These are phyloP conservation scores for Melanerpes aurifrons DNA, from an alignment of 2,113 vertebrate species.

Conservation along the genomic window DNA sequence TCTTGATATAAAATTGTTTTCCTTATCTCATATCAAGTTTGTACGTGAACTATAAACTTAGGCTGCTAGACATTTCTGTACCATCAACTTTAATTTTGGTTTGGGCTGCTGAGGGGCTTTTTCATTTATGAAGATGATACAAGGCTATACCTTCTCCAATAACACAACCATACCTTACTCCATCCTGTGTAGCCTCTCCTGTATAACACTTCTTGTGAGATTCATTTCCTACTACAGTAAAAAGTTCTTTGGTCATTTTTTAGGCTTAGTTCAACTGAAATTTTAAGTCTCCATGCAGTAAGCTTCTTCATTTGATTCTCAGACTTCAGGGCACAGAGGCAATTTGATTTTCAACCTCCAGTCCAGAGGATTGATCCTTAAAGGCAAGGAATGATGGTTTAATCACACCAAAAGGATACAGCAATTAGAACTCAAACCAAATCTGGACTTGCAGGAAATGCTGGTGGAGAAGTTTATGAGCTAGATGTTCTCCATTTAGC, in stretches of 20 bases:
- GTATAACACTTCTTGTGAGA: not conserved
- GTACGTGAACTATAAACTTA: not conserved
- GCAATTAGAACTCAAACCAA: slow-evolving; percentile 64
- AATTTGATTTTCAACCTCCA: slow-evolving; percentile 65
- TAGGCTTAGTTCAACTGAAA: slow-evolving; percentile 44
- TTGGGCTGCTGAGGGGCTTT: not conserved
- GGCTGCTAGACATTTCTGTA: not conserved
- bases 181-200: not conserved
- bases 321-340: slow-evolving; percentile 60
- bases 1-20: slow-evolving; percentile 1
- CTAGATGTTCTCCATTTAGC: not conserved
- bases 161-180: not conserved
- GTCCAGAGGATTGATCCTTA: slow-evolving; percentile 56
- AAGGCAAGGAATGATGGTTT: slow-evolving; percentile 71
- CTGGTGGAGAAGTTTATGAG: not conserved
- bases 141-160: not conserved
- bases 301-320: slow-evolving; percentile 69
- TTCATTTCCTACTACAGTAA: slow-evolving; percentile 38
- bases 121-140: not conserved
- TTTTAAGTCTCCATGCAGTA: slow-evolving; percentile 30
- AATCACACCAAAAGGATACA: slow-evolving; percentile 67
- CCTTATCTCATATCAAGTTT: not conserved
- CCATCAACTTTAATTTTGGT: slow-evolving; percentile 12
- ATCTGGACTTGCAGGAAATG: slow-evolving; percentile 42
- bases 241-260: slow-evolving; percentile 58